A percentile compares a stretch with the other conserved stretches of the same genome.
Conservation (phyloP, 2,113 vertebrate species). For the Anarhynchus alexandrinus region DNA sequence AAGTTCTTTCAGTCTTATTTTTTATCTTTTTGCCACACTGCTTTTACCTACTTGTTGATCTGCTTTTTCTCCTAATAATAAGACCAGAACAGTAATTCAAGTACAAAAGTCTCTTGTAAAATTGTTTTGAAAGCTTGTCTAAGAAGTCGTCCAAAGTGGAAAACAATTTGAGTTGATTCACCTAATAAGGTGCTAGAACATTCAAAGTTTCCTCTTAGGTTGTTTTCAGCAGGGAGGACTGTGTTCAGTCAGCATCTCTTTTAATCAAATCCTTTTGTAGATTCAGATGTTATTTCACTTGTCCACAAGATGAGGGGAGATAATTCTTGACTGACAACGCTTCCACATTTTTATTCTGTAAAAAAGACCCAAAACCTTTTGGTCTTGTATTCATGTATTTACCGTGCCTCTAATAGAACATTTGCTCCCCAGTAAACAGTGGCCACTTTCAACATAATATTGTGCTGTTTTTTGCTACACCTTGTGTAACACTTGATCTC, state of each 20-base stretch:
- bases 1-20: background rate
- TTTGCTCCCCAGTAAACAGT: background rate
- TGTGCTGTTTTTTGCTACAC: background rate
- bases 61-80: background rate
- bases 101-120: background rate
- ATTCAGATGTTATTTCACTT: background rate
- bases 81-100: background rate
- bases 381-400: background rate
- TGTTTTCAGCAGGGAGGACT: background rate
- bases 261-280: background rate
- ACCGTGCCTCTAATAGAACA: background rate
- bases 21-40: background rate
- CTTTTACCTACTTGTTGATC: background rate
- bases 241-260: background rate
- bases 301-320: background rate
- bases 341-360: background rate
- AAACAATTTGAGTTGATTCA: background rate
- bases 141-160: background rate
- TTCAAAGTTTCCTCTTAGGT: background rate
- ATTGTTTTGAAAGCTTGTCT: background rate
- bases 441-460: background rate
- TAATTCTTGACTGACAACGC: background rate
- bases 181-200: background rate
- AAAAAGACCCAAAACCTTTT: background rate
- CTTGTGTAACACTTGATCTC: background rate